A percentile compares a stretch with the other conserved stretches of the same genome.
phyloP scores from a whole-genome alignment of 2,797 vertebrate species.

The Antrozous pallidus region DNA sequence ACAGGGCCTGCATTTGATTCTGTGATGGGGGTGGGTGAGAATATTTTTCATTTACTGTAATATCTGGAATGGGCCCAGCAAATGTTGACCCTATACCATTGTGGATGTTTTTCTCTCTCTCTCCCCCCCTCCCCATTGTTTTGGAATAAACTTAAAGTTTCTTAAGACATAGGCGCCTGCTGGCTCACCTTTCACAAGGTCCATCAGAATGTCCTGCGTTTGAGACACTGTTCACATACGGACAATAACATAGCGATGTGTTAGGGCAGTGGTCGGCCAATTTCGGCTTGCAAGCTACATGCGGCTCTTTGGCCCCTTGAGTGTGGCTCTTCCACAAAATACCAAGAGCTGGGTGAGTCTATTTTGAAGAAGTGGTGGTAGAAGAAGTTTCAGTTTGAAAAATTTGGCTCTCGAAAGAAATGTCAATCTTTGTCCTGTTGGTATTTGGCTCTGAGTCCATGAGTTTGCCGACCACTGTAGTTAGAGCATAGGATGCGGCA shows the following conservation, averaged over 20 bases:
- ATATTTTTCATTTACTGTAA: not conserved
- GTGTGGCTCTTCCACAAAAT: no score
- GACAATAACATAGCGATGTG: accelerated
- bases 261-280: not conserved
- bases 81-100: not conserved
- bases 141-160: not conserved
- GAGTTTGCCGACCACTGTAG: no score
- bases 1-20: not conserved
- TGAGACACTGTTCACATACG: accelerated
- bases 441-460: no score
- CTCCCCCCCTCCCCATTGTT: no score
- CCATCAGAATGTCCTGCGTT: not conserved
- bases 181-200: accelerated
- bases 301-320: no score
- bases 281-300: no score
- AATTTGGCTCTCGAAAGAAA: no score
- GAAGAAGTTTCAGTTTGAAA: no score
- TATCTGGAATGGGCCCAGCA: not conserved
- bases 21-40: not conserved
- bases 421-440: no score
- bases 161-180: not conserved
- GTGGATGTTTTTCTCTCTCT: no score
- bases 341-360: no score
- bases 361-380: no score
- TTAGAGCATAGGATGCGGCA: not conserved